Percentiles rank a stretch among this genome's conserved stretches.
phyloP scores from a whole-genome alignment of 2,888 invertebrate genomes.

The Unio delphinus region DNA sequence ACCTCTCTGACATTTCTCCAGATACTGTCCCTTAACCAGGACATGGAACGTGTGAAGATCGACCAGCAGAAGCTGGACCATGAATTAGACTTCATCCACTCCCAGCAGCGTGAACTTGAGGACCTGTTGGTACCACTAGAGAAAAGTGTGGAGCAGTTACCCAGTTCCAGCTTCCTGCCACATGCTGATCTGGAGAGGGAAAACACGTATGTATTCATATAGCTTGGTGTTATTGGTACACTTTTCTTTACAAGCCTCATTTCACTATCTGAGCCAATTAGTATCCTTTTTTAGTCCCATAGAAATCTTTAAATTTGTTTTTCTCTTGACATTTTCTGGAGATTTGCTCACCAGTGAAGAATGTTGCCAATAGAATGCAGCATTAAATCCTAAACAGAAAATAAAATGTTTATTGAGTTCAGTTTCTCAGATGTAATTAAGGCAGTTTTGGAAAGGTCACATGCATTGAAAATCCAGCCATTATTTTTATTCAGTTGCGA shows the following conservation, averaged over 20 bases:
- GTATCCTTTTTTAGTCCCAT: too few species aligned
- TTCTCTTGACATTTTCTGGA: too few species aligned
- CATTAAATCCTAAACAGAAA: too few species aligned
- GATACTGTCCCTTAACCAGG: slow-evolving; percentile 88
- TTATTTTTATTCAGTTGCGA: too few species aligned
- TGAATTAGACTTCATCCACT: slow-evolving; percentile 92
- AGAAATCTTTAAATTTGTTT: not conserved
- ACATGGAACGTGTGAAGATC: slow-evolving; percentile 88
- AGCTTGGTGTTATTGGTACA: not conserved
- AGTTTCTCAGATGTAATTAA: too few species aligned
- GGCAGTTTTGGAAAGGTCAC: too few species aligned
- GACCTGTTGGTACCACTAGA: slow-evolving; percentile 89
- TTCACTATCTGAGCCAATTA: not conserved
- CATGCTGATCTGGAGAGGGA: slow-evolving; percentile 88
- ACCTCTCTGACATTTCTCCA: slow-evolving; percentile 61
- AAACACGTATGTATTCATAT: slow-evolving; percentile 79
- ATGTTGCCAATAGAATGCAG: too few species aligned
- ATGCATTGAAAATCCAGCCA: too few species aligned
- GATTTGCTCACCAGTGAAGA: too few species aligned
- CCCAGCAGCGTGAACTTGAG: slow-evolving; percentile 93
- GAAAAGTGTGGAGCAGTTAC: slow-evolving; percentile 77
- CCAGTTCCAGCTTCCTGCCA: slow-evolving; percentile 68
- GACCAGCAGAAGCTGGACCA: slow-evolving; percentile 92
- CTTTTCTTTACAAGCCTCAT: too few species aligned
- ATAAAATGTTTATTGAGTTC: too few species aligned